A percentile compares a stretch with the other conserved stretches of the same genome.
Evolutionary conservation across 2,113 vertebrate genomes (phyloP).

Genomic region (Chunga burmeisteri): DNA sequence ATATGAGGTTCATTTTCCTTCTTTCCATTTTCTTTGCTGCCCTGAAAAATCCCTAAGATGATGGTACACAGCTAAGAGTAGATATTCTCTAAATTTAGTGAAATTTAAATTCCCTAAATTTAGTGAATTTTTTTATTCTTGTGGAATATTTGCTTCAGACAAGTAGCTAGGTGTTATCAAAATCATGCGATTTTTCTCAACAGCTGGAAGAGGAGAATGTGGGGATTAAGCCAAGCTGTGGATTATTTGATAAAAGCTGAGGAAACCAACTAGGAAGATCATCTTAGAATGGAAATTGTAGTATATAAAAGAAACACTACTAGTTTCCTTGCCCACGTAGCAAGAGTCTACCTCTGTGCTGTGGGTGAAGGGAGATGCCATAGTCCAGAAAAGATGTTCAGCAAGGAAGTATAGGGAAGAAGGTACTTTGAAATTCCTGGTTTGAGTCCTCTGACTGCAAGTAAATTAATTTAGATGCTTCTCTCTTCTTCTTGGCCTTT

Average conservation of each 20-base stretch:
- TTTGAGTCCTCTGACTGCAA: not conserved
- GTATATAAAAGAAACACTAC: not conserved
- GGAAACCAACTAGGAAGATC: not conserved
- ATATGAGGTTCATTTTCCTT: not conserved
- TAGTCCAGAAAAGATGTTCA: not conserved
- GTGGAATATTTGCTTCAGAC: not conserved
- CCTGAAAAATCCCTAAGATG: not conserved
- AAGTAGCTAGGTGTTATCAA: not conserved
- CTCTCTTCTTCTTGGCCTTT: not conserved
- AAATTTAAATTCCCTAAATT: not conserved
- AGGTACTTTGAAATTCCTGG: not conserved
- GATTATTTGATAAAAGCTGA: not conserved
- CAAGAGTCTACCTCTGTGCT: not conserved
- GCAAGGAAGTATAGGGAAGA: not conserved
- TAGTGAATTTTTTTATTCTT: not conserved
- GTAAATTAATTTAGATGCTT: not conserved
- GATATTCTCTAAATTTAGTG: not conserved
- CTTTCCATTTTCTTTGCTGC: not conserved
- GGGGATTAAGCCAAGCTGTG: not conserved
- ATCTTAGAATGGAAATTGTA: not conserved
- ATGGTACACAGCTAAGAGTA: not conserved
- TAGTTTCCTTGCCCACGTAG: not conserved
- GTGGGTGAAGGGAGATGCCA: not conserved
- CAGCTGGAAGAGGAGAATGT: not conserved
- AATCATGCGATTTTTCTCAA: not conserved